Evolutionary conservation across 1,140 invertebrate species (phyloP), one percentile per base, ranked within the genome.

Genomic region (Microplitis mediator): DNA sequence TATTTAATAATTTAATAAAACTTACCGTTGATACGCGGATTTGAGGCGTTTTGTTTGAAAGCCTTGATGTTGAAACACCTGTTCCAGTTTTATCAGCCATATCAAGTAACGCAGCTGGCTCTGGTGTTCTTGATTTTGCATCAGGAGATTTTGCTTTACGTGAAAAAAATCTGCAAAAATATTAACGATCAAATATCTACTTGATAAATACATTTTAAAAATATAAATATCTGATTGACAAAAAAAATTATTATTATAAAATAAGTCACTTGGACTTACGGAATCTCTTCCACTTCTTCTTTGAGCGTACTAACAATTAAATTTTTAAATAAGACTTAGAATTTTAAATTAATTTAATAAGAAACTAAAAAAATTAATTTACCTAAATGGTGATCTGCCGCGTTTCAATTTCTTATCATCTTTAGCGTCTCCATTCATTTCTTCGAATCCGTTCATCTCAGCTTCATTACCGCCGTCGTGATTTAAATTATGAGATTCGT

Each of bases 321-420:
- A 72, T 77, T 51, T 69, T 51, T 68, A 54, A 31, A 32, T 45
- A 9, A 60, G n/a, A 11, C 54, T 64, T n/a, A 32, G 54, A 39
- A 39, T 14, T 60, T 56, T 69, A 65, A 51, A 31, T 69, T 45
- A 51, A 51, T 13, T 56, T 54, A 9, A 3, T 60, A 32, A 23
- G 2, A 66, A 50, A 45, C 8, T 1, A 32, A 16, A 52, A 60
- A 11, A 11, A 13, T 54, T 69, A 2, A 69, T 83, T 89, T 88
- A 95, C 93, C 94, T 94, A 85, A 97, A 97, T 31, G 95, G 95
- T 45, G 95, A 97, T 78, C 95, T 90, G 56, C 95, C 95, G 13
- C 95, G 87, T 81, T 94, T 93, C 2, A 66, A 32, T 80, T 96
- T 97, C 78, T 95, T 95, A 67, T 95, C 93, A 36, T 95, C 92